A percentile compares a stretch with the other conserved stretches of the same genome.
Evolutionary conservation across 2,113 vertebrate genomes (phyloP).

Genomic region (Ochotona princeps): DNA sequence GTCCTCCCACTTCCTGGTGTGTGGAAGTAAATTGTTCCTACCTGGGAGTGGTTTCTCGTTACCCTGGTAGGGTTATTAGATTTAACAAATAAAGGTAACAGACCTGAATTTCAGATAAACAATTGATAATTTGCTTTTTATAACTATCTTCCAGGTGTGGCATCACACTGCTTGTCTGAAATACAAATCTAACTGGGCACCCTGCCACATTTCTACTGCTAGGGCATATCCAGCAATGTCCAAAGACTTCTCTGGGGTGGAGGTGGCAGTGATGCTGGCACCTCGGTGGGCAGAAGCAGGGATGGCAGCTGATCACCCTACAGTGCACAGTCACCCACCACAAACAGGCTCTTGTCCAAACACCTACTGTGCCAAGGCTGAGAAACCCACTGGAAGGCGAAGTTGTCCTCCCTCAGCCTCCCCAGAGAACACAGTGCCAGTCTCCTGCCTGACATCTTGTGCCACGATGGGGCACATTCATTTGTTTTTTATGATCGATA

Average conservation of each 20-base stretch:
- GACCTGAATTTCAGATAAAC: background rate
- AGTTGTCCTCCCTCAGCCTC: background rate
- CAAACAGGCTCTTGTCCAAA: background rate
- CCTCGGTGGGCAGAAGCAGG: background rate
- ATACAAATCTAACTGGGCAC: background rate
- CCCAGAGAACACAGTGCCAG: background rate
- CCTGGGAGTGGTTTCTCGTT: background rate
- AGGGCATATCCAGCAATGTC: background rate
- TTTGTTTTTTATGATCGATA: constrained; percentile 28
- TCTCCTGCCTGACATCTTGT: background rate
- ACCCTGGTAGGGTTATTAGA: background rate
- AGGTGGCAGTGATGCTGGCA: background rate
- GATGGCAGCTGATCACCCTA: background rate
- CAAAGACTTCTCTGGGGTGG: background rate
- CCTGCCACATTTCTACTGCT: background rate
- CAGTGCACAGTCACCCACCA: background rate
- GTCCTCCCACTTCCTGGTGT: background rate
- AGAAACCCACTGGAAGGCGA: background rate
- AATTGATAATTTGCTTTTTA: background rate
- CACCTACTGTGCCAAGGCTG: background rate
- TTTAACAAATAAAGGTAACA: background rate
- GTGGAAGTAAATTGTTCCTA: background rate
- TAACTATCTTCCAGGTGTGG: background rate
- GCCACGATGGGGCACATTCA: accelerated
- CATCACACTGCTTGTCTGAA: background rate